Percentiles rank a stretch among this genome's conserved stretches.
phyloP scores from a whole-genome alignment of 2,888 invertebrate species.

The Amaurobius ferox region DNA sequence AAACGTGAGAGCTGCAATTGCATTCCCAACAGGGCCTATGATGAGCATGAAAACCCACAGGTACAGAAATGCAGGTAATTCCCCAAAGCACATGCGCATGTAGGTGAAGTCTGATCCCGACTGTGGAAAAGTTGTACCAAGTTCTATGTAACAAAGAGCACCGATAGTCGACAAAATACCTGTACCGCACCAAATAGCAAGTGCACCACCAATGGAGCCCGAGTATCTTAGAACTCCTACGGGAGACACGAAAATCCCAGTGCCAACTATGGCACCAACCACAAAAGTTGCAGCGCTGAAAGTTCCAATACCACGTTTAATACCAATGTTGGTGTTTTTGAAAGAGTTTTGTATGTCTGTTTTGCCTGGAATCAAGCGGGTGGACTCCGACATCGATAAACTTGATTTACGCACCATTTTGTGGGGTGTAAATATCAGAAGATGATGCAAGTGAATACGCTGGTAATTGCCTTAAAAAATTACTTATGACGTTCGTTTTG shows the following conservation, averaged over 20 bases:
- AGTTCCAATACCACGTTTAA: constrained; percentile 84
- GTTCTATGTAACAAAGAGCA: constrained; percentile 96
- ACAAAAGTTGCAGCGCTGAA: constrained; percentile 95
- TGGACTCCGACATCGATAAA: constrained; percentile 31
- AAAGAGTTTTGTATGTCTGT: background rate
- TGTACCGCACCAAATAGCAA: constrained; percentile 92
- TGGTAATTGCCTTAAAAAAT: no score
- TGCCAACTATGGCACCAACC: constrained; percentile 94
- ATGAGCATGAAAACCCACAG: constrained; percentile 94
- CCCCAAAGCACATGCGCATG: constrained; percentile 93
- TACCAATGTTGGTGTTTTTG: background rate
- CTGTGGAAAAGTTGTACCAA: constrained; percentile 92
- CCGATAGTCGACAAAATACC: constrained; percentile 94
- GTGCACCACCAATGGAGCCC: constrained; percentile 91
- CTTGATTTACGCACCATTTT: constrained; percentile 23
- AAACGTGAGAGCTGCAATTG: constrained; percentile 93
- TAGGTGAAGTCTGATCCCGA: constrained; percentile 99
- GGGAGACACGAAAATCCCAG: constrained; percentile 97
- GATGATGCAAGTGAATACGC: no score
- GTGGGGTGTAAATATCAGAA: no score
- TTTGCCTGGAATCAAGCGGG: constrained; percentile 8
- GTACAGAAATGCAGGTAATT: constrained; percentile 95
- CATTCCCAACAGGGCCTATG: constrained; percentile 88
- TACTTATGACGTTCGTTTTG: no score
- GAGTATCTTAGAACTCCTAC: constrained; percentile 89